Evolutionary conservation across 2,888 invertebrate species (phyloP).

Genomic region (Mayetiola destructor): DNA sequence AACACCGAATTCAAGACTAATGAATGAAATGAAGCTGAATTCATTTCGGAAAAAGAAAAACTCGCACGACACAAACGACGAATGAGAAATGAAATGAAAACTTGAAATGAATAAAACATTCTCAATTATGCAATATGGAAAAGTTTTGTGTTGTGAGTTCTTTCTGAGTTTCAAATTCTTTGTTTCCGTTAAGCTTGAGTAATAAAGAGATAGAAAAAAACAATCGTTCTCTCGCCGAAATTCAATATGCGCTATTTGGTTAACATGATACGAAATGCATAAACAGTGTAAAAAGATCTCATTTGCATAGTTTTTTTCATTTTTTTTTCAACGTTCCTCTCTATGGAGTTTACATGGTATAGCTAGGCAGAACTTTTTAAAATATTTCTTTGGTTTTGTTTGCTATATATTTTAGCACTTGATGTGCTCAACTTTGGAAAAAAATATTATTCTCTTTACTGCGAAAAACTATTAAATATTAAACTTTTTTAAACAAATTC

Average conservation of each 20-base stretch:
- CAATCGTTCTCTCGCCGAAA: neutral
- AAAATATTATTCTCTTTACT: too few species aligned
- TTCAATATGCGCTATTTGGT: too few species aligned
- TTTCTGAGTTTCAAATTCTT: too few species aligned
- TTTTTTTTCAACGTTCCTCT: neutral
- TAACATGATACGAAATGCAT: constrained; percentile 10
- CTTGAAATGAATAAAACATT: constrained; percentile 5
- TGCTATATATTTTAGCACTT: neutral
- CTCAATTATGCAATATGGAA: constrained; percentile 5
- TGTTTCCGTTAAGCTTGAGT: too few species aligned
- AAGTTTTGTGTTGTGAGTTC: too few species aligned
- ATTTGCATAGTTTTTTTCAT: constrained; percentile 9
- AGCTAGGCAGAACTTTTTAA: neutral
- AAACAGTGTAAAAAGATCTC: constrained; percentile 6
- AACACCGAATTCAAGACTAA: neutral
- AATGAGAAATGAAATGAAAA: neutral
- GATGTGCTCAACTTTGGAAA: too few species aligned
- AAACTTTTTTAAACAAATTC: too few species aligned
- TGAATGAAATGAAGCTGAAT: neutral
- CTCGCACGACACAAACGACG: neutral
- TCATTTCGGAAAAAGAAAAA: neutral
- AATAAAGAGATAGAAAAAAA: neutral
- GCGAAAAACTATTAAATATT: too few species aligned
- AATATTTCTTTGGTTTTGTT: constrained; percentile 3
- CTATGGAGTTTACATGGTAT: neutral